These are phyloP conservation scores for Euthynnus affinis DNA, from an alignment of 2,797 vertebrate genomes.

Conservation along the genomic window DNA sequence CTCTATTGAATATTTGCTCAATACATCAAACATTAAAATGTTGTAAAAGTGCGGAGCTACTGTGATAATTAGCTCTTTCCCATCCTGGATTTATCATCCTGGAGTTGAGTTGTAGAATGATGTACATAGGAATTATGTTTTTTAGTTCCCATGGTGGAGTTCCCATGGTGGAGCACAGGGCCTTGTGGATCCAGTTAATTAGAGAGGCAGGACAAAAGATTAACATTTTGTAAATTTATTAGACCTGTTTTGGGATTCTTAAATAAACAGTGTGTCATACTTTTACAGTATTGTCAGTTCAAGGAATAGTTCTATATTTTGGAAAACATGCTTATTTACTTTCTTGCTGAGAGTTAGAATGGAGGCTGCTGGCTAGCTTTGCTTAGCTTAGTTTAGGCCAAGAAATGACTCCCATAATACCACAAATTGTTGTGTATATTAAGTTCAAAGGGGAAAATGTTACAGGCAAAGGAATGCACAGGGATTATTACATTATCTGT, in stretches of 20 bases:
- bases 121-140: neutral
- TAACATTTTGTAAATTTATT: neutral
- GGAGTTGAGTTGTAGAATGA: neutral
- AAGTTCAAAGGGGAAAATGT: neutral
- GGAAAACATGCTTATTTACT: too few species aligned
- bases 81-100: neutral
- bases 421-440: too few species aligned
- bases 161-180: conserved; percentile 1
- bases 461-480: neutral
- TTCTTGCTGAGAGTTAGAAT: too few species aligned
- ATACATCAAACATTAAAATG: neutral
- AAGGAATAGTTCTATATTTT: too few species aligned
- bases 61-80: neutral
- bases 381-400: too few species aligned
- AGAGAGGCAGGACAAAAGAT: neutral
- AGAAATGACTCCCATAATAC: too few species aligned
- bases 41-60: neutral
- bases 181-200: conserved; percentile 5
- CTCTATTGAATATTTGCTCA: neutral
- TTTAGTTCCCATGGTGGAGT: conserved; percentile 8
- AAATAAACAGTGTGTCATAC: neutral
- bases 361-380: too few species aligned
- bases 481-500: neutral
- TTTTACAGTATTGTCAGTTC: neutral
- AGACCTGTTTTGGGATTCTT: neutral